phyloP scores from a whole-genome alignment of 2,888 invertebrate species.

The Eristalis intricaria region DNA sequence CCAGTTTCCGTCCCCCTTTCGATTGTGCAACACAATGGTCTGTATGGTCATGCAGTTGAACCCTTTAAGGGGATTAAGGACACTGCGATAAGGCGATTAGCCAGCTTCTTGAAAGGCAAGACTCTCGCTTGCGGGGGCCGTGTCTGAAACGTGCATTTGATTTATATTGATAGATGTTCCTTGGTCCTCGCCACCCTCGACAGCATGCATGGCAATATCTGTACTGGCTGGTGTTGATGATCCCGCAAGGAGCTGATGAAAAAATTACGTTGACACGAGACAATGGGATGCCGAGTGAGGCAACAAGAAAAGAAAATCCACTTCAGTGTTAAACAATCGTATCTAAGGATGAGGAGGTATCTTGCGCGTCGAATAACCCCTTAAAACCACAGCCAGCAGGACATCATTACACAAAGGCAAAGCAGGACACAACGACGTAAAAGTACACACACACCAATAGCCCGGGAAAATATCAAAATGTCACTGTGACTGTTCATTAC shows the following conservation, averaged over 20 bases:
- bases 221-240: constrained; percentile 21
- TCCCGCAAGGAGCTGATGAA: constrained; percentile 62
- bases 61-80: constrained; percentile 70
- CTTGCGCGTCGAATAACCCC: constrained; percentile 48
- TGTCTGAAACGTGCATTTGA: constrained; percentile 62
- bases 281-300: constrained; percentile 3
- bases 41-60: constrained; percentile 59
- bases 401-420: constrained; percentile 34
- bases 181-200: constrained; percentile 15
- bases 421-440: constrained; percentile 25
- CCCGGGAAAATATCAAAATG: constrained; percentile 63
- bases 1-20: constrained; percentile 39
- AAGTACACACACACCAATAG: constrained; percentile 11
- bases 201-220: constrained; percentile 24
- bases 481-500: constrained; percentile 73
- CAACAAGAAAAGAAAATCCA: constrained; percentile 46
- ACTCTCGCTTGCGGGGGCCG: not conserved
- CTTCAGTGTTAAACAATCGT: constrained; percentile 65
- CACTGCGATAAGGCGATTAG: constrained; percentile 67
- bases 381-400: constrained; percentile 46
- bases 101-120: constrained; percentile 47
- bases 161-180: constrained; percentile 64
- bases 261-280: constrained; percentile 57
- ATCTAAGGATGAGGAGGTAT: constrained; percentile 45
- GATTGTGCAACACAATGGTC: constrained; percentile 42